A percentile compares a stretch with the other conserved stretches of the same genome.
phyloP scores from a whole-genome alignment of 2,888 invertebrate genomes.

The Cantharis rustica region DNA sequence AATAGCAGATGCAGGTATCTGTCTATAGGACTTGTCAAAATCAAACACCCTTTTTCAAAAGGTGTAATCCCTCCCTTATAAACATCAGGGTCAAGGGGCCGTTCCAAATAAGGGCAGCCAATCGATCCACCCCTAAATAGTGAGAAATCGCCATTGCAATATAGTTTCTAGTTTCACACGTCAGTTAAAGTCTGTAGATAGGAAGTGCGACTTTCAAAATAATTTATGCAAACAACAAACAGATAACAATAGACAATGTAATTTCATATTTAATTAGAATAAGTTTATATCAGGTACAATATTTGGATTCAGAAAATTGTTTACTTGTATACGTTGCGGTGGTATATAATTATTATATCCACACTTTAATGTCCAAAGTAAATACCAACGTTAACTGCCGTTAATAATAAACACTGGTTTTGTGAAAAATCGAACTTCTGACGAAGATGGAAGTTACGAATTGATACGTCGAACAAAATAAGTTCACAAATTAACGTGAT shows the following conservation, averaged over 20 bases:
- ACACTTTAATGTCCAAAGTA: background rate
- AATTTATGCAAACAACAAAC: background rate
- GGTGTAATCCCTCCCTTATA: constrained; percentile 19
- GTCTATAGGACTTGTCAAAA: background rate
- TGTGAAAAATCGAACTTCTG: background rate
- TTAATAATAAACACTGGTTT: background rate
- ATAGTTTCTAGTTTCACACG: background rate
- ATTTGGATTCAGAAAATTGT: background rate
- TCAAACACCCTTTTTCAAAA: constrained; percentile 16
- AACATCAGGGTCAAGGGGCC: constrained; percentile 34
- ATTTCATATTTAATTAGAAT: background rate
- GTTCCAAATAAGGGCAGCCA: constrained; percentile 30
- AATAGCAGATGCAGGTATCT: background rate
- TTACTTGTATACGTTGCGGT: background rate
- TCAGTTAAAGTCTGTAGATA: background rate
- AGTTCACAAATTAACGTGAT: background rate
- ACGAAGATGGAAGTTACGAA: background rate
- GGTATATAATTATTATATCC: background rate
- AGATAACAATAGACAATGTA: background rate
- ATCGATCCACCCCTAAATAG: constrained; percentile 32
- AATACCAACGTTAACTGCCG: background rate
- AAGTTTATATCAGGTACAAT: background rate
- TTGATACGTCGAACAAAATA: background rate
- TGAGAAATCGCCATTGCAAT: constrained; percentile 32
- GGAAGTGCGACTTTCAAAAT: background rate